Conservation (phyloP, 2,888 invertebrate genomes). For the Drepana falcataria region DNA sequence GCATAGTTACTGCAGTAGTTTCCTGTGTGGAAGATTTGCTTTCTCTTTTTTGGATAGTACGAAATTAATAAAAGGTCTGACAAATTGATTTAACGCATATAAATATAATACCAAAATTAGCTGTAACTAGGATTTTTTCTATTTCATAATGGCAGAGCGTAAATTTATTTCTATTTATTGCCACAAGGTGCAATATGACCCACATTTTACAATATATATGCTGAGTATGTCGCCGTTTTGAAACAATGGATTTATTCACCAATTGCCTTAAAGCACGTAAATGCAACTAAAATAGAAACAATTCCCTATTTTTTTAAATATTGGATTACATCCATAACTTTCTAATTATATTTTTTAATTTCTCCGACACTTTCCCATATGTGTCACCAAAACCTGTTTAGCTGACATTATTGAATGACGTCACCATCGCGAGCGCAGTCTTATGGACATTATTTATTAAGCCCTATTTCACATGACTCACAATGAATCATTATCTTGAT, state of each 20-base stretch:
- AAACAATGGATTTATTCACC: no score
- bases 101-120: no score
- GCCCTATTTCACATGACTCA: conserved; percentile 42
- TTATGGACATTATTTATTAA: conserved; percentile 2
- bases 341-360: neutral
- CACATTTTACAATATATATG: no score
- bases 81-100: neutral
- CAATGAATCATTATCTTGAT: conserved; percentile 69
- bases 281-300: no score
- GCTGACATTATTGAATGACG: neutral
- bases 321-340: neutral
- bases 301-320: no score
- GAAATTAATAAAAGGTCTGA: neutral
- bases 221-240: no score
- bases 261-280: no score
- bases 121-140: no score
- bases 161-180: no score
- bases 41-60: conserved; percentile 1
- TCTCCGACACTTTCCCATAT: neutral
- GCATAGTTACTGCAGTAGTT: conserved; percentile 23
- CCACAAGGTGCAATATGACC: no score
- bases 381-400: neutral
- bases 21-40: conserved; percentile 23
- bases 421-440: neutral
- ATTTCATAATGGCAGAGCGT: no score